Conservation (phyloP, 37 sponge, comb jelly and placozoan species). For the Cladorhizidae sp. region DNA sequence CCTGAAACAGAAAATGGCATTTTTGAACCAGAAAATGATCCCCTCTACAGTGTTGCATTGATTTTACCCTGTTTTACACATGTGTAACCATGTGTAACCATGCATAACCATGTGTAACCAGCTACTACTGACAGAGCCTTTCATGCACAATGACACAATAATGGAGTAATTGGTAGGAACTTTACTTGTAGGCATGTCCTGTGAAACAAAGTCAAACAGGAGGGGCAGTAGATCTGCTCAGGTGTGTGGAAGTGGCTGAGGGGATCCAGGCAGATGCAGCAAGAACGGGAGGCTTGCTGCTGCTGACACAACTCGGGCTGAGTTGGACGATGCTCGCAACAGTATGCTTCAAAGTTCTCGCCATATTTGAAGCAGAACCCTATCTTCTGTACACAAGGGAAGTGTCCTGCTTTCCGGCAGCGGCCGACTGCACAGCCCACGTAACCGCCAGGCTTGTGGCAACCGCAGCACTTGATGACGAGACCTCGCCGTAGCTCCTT, state of each 20-base stretch:
- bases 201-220: constrained; percentile 28
- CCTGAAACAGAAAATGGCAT: too few relatives aligned
- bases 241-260: not conserved
- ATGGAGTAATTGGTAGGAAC: too few relatives aligned
- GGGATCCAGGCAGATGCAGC: constrained; percentile 27
- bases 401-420: constrained; percentile 33
- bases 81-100: too few relatives aligned
- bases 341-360: constrained; percentile 22
- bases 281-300: not conserved
- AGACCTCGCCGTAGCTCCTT: constrained; percentile 25
- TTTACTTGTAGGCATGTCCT: constrained; percentile 37
- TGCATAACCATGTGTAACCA: too few relatives aligned
- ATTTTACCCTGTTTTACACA: too few relatives aligned
- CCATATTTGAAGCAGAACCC: constrained; percentile 22
- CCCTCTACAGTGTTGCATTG: too few relatives aligned
- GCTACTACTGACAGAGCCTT: too few relatives aligned
- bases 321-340: constrained; percentile 26
- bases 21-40: too few relatives aligned
- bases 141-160: too few relatives aligned
- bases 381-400: constrained; percentile 16
- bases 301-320: not conserved
- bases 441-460: constrained; percentile 21
- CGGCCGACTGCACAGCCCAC: constrained; percentile 35
- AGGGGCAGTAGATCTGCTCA: constrained; percentile 24
- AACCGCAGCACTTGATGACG: not conserved